Base-by-base conservation (phyloP, 2,888 invertebrate genomes). In the Eupithecia centaureata region DNA sequence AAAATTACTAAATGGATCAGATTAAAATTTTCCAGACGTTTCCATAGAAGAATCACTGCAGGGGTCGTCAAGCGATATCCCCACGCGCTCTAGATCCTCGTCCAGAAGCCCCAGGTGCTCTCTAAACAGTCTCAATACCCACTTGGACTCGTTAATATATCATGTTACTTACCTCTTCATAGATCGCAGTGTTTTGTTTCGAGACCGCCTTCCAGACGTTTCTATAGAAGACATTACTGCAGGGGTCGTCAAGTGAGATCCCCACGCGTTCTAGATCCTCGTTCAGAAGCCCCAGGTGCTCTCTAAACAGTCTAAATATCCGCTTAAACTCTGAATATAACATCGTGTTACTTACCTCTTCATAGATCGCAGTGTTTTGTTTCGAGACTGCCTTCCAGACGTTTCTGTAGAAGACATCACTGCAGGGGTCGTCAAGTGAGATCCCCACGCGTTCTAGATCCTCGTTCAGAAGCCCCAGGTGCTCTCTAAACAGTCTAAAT, bases 401-500 rank as follows among this genome's bases (percentile, higher is more conserved):
- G 73, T 96, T 95, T 75, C 95, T 95, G 87, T 97, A 99, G 92
- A 99, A 99, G 15, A 95, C 87, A 70, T 97, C 96, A 67, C 94
- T 94, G 64, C 97, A 94, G 0, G 98, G 97, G 90, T 99, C 99
- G 54, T 94, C 95, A 0, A 99, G 89, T 78, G 96, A 95, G 12
- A 95, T 81, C 10, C 90, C 87, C 0, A 84, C 85, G 69, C 94
- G 91, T 0, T 87, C 82, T 58, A 95, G 88, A 47, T 94, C 87
- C 5, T 89, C 85, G 15, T 91, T 94, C 88, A 86, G 78, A 1
- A 87, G 87, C 2, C 99, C 99, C 60, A 99, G 94, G 88, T 99
- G 99, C 85, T 99, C 99, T 70, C 96, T 94, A 89, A 99, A 99
- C 60, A 99, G 92, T n/a, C n/a, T n/a, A n/a, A n/a, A n/a, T n/a